Conservation (phyloP, 2,888 invertebrate species). For the Agrotis clavis region DNA sequence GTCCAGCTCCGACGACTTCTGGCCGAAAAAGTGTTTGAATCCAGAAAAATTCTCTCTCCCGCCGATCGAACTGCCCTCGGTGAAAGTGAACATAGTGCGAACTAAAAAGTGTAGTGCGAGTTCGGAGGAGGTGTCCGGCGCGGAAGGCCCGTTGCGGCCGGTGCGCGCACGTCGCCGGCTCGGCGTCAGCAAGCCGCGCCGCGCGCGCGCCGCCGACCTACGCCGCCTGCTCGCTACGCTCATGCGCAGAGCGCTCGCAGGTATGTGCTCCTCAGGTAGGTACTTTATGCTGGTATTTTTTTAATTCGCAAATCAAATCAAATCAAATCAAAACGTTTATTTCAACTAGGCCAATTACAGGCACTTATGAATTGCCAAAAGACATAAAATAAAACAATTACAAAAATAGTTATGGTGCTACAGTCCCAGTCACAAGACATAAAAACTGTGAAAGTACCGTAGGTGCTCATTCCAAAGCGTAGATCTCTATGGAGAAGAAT, state of each 20-base stretch:
- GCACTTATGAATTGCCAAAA: too few relatives aligned
- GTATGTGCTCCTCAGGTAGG: slow-evolving; percentile 64
- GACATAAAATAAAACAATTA: too few relatives aligned
- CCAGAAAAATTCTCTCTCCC: slow-evolving; percentile 77
- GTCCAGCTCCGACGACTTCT: slow-evolving; percentile 75
- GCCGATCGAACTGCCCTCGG: slow-evolving; percentile 71
- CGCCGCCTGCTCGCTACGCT: slow-evolving; percentile 79
- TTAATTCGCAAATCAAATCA: too few relatives aligned
- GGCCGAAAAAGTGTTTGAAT: slow-evolving; percentile 75
- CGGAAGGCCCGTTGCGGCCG: slow-evolving; percentile 33
- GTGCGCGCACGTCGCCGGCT: slow-evolving; percentile 59
- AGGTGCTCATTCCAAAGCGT: too few relatives aligned
- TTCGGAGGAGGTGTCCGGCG: slow-evolving; percentile 43
- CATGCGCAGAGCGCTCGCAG: slow-evolving; percentile 78
- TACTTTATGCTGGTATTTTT: not conserved
- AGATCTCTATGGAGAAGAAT: too few relatives aligned
- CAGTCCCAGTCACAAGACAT: too few relatives aligned
- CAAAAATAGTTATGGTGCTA: too few relatives aligned
- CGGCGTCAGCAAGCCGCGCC: slow-evolving; percentile 71
- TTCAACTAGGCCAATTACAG: too few relatives aligned
- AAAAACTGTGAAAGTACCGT: too few relatives aligned
- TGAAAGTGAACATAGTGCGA: slow-evolving; percentile 53
- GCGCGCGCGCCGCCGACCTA: slow-evolving; percentile 74
- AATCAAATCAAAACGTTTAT: too few relatives aligned
- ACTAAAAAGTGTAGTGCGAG: slow-evolving; percentile 60